Base-by-base conservation (phyloP, 2,888 invertebrate genomes). In the Lasioglossum zephyrum region DNA sequence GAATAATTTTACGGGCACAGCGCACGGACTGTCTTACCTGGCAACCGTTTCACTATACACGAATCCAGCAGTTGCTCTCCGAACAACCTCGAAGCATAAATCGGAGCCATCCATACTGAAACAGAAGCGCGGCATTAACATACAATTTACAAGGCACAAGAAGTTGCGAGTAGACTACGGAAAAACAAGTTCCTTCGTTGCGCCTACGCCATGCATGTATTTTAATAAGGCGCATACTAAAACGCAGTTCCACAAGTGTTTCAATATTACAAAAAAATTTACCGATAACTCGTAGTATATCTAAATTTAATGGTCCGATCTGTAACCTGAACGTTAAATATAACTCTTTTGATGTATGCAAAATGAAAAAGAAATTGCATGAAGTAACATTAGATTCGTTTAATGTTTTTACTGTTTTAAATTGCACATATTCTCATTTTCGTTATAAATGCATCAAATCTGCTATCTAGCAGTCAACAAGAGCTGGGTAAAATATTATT, bases 11-110 rank as follows among this genome's bases (percentile, higher is more conserved):
- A 11, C 53, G 13, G 31, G 18, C 18, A 74, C 70, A 44, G 75
- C 80, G 73, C 49, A 73, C 73, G 69, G 2, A 81, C 83, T 80
- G 86, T 95, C 96, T 96, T 96, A 99, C 99, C 99, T 99, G 89
- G 99, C 99, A 79, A 99, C 99, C 70, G 99, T 99, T 96, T 99
- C 99, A 94, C 99, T 99, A 96, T 99, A 99, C 85, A 99, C 99
- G 96, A 99, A 99, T 88, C 99, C 99, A 79, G 99, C 98, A 53
- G 98, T 97, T 41, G 99, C 99, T 94, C 99, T 97, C 93, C 99
- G 97, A 44, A 99, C 99, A 89, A 99, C 98, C 96, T 99, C 99
- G 95, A 98, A 99, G 96, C 99, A 99, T 91, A 99, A 97, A 95
- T 99, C 99, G 74, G 99, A 98, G 73, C 99, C 99, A 95, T 99